phyloP scores from a whole-genome alignment of 2,888 invertebrate genomes.

The Yponomeuta cagnagella region DNA sequence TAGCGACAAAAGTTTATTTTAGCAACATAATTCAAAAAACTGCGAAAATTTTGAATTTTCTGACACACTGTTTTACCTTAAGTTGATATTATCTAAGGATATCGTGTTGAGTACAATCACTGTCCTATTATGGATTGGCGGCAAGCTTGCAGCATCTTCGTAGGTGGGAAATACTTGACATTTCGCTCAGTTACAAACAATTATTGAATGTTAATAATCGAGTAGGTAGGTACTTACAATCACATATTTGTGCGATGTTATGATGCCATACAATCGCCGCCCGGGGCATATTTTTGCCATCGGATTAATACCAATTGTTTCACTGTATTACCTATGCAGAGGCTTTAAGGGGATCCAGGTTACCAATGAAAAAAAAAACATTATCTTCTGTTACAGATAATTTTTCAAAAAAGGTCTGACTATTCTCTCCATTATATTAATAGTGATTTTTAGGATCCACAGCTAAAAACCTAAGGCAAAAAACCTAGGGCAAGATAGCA shows the following conservation, averaged over 20 bases:
- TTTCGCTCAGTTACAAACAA: slow-evolving; percentile 15
- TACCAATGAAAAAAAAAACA: not conserved
- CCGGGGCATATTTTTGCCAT: not conserved
- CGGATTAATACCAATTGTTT: not conserved
- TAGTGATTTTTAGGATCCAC: too few relatives aligned
- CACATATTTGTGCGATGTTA: not conserved
- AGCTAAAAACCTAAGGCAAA: too few relatives aligned
- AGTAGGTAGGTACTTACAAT: not conserved
- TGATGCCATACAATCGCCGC: not conserved
- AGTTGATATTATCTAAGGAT: slow-evolving; percentile 4
- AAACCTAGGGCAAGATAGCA: too few relatives aligned
- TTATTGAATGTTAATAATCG: not conserved
- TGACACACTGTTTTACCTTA: not conserved
- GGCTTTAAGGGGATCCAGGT: not conserved
- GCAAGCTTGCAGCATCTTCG: slow-evolving; percentile 10
- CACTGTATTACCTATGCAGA: not conserved
- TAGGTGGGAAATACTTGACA: slow-evolving; percentile 17
- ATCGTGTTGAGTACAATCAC: slow-evolving; percentile 1
- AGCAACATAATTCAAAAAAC: too few relatives aligned
- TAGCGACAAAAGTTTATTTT: too few relatives aligned
- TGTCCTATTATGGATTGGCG: not conserved
- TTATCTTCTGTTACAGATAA: too few relatives aligned
- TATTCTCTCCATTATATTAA: too few relatives aligned
- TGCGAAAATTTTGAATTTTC: too few relatives aligned
- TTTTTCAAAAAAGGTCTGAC: too few relatives aligned